Percentiles rank a stretch among this genome's conserved stretches.
These are phyloP conservation scores for Scomber japonicus DNA, from an alignment of 2,113 vertebrate species.

Conservation along the genomic window DNA sequence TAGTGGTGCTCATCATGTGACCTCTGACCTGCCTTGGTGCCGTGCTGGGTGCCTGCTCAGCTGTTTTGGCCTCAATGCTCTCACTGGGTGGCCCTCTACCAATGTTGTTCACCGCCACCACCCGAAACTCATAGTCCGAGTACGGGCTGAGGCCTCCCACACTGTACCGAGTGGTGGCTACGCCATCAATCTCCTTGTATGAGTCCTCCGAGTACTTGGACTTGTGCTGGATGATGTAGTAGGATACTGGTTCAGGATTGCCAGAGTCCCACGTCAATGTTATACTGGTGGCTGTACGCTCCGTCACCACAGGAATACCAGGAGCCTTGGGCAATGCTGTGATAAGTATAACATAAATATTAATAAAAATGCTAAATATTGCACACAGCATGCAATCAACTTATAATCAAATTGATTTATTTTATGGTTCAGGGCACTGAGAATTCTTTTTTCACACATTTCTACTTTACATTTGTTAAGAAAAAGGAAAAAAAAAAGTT, in stretches of 20 bases:
- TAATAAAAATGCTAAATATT: constrained; percentile 43
- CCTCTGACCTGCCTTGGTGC: constrained; percentile 95
- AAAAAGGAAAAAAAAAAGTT: not conserved
- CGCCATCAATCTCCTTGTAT: constrained; percentile 98
- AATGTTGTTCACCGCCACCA: constrained; percentile 98
- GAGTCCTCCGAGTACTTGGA: constrained; percentile 93
- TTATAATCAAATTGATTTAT: constrained; percentile 32
- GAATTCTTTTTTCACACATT: not conserved
- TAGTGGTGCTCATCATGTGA: constrained; percentile 97
- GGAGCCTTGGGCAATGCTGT: constrained; percentile 96
- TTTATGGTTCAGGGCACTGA: constrained; percentile 7
- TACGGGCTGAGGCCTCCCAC: constrained; percentile 98
- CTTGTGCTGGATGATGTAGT: constrained; percentile 98
- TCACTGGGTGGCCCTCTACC: constrained; percentile 95
- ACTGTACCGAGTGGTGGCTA: constrained; percentile 97
- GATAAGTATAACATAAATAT: constrained; percentile 54
- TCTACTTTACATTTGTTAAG: not conserved
- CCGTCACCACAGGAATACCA: constrained; percentile 94
- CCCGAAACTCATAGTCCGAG: constrained; percentile 97
- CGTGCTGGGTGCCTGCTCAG: constrained; percentile 97
- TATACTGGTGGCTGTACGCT: constrained; percentile 98
- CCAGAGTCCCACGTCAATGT: constrained; percentile 99
- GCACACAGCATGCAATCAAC: not conserved
- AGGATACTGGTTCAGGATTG: constrained; percentile 97
- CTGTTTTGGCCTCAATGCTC: constrained; percentile 94